Evolutionary conservation across 2,113 vertebrate genomes (phyloP).

Genomic region (Bufo bufo): DNA sequence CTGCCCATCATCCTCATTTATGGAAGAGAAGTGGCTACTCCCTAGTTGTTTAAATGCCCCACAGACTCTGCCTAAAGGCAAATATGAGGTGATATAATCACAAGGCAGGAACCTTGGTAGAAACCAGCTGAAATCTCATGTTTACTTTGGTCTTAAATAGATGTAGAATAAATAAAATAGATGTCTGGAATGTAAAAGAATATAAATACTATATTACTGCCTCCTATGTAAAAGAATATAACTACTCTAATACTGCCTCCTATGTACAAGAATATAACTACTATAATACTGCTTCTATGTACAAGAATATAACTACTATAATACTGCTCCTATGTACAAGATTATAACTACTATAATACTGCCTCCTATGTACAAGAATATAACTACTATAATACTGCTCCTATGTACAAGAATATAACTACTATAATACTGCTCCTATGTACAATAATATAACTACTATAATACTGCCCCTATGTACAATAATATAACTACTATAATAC

Average conservation of each 20-base stretch:
- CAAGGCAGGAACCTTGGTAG: neutral
- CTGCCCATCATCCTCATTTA: neutral
- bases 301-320: too few relatives aligned
- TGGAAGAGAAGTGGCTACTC: neutral
- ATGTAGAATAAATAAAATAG: too few relatives aligned
- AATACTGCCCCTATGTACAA: neutral
- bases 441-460: slow-evolving; percentile 7
- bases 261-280: slow-evolving; percentile 6
- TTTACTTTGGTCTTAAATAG: neutral
- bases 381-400: slow-evolving; percentile 4
- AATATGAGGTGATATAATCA: neutral
- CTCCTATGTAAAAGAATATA: neutral
- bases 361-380: neutral
- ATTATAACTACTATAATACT: slow-evolving; percentile 5
- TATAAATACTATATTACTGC: neutral
- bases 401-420: slow-evolving; percentile 14
- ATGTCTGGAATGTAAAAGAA: neutral
- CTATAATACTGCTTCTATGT: neutral
- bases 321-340: slow-evolving; percentile 5
- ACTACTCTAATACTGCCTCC: neutral
- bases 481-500: slow-evolving; percentile 11
- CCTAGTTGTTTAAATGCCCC: neutral
- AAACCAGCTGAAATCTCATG: neutral
- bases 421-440: slow-evolving; percentile 9
- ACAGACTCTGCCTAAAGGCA: neutral